Base-by-base conservation (phyloP, 1,140 invertebrate genomes). In the Harlomillsia oculata region DNA sequence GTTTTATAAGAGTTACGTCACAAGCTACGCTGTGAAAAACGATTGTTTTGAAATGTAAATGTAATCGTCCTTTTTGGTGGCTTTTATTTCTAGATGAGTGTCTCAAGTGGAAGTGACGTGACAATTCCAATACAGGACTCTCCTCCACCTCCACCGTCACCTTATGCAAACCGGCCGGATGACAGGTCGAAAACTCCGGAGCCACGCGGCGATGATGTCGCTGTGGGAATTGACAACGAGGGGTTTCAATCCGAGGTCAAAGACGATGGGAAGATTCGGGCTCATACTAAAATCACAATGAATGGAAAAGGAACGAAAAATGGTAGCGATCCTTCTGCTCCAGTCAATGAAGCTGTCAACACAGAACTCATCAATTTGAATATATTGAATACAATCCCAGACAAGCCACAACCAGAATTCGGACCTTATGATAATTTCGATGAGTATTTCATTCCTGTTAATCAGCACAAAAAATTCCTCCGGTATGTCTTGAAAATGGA, bases 381-480 rank as follows among this genome's bases (percentile, higher is more conserved):
- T 64, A 76, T 75, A 65, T 65, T 55, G 65, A 72, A 37, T 62
- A 67, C 40, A 50, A 67, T 64, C 59, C 80, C 81, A 20, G 56
- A 62, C n/a, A 81, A 83, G 65, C 78, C 82, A 16, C 82, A 85
- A 48, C 79, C 83, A 67, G 75, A 78, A 21, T 60, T 61, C 46
- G 75, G 59, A 21, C 61, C 76, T 50, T 73, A 76, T 21, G 71
- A 71, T 28, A 83, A 83, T 70, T 79, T 82, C 18, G 83, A 87
- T 60, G 84, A 87, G 64, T 87, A 87, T 70, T 87, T 87, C 69
- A 83, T 87, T 49, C 83, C 85, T 30, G 84, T 87, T 36, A 87
- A 87, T 69, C 82, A 87, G 65, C 84, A 85, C 71, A 78, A 80
- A 68, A 87, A 87, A 74, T 87, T 81, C 69, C 85, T 87, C 74